Conservation (phyloP, 2,113 vertebrate species). For the Larimichthys crocea region DNA sequence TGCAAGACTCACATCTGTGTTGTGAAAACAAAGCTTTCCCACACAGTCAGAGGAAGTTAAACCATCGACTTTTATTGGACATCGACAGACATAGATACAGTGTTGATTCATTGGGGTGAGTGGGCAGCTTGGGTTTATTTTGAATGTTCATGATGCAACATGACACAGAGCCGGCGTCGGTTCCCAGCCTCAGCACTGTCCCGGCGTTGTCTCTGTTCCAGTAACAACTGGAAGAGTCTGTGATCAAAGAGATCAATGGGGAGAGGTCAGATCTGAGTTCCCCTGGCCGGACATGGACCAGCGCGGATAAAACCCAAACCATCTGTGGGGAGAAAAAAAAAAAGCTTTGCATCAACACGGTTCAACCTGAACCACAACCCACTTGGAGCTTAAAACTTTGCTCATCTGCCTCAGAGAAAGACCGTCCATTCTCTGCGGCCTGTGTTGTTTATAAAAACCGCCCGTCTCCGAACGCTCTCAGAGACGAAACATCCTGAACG, state of each 20-base stretch:
- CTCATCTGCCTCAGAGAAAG: constrained; percentile 18
- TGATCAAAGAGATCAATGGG: constrained; percentile 40
- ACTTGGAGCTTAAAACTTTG: constrained; percentile 31
- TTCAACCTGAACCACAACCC: constrained; percentile 34
- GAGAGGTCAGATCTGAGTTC: constrained; percentile 51
- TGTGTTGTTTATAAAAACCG: constrained; percentile 34
- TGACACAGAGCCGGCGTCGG: constrained; percentile 9
- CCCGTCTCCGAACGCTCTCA: not conserved
- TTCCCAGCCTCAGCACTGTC: constrained; percentile 18
- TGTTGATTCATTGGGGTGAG: not conserved
- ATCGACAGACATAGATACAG: not conserved
- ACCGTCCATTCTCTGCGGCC: constrained; percentile 7
- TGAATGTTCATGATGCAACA: not conserved
- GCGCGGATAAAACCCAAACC: constrained; percentile 50
- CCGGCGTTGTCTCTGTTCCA: constrained; percentile 31
- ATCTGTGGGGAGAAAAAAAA: constrained; percentile 27
- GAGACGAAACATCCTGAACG: not conserved
- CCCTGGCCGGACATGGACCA: constrained; percentile 17
- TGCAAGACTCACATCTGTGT: too few relatives aligned
- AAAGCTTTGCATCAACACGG: constrained; percentile 21
- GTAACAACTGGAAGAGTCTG: constrained; percentile 50
- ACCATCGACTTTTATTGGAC: too few relatives aligned
- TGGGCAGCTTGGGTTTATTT: constrained; percentile 29
- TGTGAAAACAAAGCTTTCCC: too few relatives aligned
- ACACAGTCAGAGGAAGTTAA: too few relatives aligned